phyloP scores from a whole-genome alignment of 1,140 invertebrate genomes.

The Pectinophora gossypiella region DNA sequence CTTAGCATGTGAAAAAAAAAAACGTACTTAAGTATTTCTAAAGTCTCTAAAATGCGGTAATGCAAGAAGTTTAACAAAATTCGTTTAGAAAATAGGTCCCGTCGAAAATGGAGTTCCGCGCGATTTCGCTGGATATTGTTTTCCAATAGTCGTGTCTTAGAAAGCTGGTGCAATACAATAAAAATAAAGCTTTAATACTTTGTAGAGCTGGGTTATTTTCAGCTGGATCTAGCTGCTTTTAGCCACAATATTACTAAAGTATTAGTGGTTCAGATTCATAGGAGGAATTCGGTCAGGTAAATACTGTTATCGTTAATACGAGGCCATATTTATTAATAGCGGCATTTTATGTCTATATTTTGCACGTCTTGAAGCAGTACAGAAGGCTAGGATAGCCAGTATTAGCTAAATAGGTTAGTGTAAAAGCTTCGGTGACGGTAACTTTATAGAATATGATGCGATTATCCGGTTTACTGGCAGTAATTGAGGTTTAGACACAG shows the following conservation, averaged over 20 bases:
- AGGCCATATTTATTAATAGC: slow-evolving; percentile 24
- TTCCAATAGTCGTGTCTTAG: not conserved
- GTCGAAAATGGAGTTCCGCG: not conserved
- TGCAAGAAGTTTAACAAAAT: too few relatives aligned
- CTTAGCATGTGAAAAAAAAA: too few relatives aligned
- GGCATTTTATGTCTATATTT: slow-evolving; percentile 27
- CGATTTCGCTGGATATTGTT: not conserved
- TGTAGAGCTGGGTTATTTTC: not conserved
- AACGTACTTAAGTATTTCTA: too few relatives aligned
- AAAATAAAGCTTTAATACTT: not conserved
- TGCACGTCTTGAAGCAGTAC: slow-evolving; percentile 33
- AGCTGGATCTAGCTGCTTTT: too few relatives aligned
- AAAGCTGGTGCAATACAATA: not conserved
- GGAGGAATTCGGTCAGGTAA: not conserved
- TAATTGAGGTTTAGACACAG: not conserved
- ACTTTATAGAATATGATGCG: slow-evolving; percentile 42
- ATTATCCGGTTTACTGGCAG: slow-evolving; percentile 32
- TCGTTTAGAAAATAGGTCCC: too few relatives aligned
- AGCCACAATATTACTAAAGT: too few relatives aligned
- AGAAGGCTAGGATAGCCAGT: slow-evolving; percentile 17
- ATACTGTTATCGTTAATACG: not conserved
- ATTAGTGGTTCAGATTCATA: not conserved
- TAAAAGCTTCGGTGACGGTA: slow-evolving; percentile 13
- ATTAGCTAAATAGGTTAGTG: slow-evolving; percentile 41
- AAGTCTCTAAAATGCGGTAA: too few relatives aligned